A percentile compares a stretch with the other conserved stretches of the same genome.
Conservation (phyloP, 2,113 vertebrate species). For the Delphinapterus leucas region DNA sequence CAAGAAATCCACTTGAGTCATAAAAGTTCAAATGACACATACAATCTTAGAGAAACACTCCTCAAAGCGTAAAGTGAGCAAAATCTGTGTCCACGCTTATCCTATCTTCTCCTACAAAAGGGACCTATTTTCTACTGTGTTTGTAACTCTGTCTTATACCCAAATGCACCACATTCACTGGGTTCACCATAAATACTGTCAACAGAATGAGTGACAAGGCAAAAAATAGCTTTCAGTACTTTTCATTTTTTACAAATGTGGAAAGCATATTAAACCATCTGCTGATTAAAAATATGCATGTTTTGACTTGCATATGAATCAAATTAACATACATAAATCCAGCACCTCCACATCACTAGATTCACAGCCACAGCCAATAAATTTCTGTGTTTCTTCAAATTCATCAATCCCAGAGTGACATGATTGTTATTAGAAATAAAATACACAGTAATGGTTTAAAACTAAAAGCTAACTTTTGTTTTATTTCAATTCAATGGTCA, state of each 20-base stretch:
- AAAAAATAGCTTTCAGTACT: constrained; percentile 68
- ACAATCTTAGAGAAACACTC: background rate
- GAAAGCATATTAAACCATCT: constrained; percentile 74
- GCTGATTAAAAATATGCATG: constrained; percentile 73
- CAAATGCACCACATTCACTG: background rate
- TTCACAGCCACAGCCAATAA: constrained; percentile 40
- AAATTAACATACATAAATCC: constrained; percentile 74
- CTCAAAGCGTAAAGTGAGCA: constrained; percentile 1
- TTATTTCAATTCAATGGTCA: constrained; percentile 38
- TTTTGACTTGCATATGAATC: constrained; percentile 74
- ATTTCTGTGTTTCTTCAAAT: constrained; percentile 56
- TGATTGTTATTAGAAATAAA: constrained; percentile 57
- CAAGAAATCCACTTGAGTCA: background rate
- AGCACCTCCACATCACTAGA: constrained; percentile 52
- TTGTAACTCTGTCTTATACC: background rate
- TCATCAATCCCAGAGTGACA: constrained; percentile 51
- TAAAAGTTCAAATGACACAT: background rate
- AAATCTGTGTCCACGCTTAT: background rate
- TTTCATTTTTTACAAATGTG: constrained; percentile 59
- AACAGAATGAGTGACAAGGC: constrained; percentile 62
- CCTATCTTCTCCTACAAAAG: background rate
- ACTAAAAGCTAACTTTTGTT: constrained; percentile 49
- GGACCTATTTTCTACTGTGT: background rate
- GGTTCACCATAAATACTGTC: constrained; percentile 29
- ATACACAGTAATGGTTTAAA: constrained; percentile 46